Base-by-base conservation (phyloP, 2,797 vertebrate species). In the Gambusia yucatana region DNA sequence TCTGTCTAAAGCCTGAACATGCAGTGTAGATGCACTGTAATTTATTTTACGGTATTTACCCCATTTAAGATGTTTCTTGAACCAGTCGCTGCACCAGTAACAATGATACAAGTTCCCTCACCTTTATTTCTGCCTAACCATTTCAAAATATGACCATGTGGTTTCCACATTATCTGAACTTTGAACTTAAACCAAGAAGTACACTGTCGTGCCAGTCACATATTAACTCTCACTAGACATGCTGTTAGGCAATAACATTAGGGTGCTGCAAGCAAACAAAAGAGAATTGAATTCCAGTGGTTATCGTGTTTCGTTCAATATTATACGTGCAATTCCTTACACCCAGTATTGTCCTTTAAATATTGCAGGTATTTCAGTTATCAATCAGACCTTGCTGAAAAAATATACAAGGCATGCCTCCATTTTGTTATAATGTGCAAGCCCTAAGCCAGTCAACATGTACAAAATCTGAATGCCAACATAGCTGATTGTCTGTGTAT, bases 191-290 rank as follows among this genome's bases (percentile, higher is more conserved):
- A 77, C n/a, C 72, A 20, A 20, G 41, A 82, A 39, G 76, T 36
- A 36, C 59, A 84, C 47, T 25, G 70, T 78, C 39, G 48, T 80
- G 2, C n/a, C 78, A 77, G 93, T 94, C 78, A 93, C 79, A 89
- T 76, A 94, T 95, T 94, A 94, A 95, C 93, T 88, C 78, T 81
- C 71, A 74, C 30, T 79, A 47, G 7, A 77, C 76, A 46, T 50
- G 63, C 47, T 61, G 76, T 90, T 89, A 55, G 72, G 80, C 33
- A 88, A 91, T 44, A 84, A 52, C 43, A 79, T 75, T n/a, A 55
- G 61, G 43, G 39, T 73, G 11, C 67, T 75, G 52, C 30, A 22
- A 44, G 72, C 39, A 76, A 81, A 82, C 7, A 83, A 16, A 59
- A 50, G 48, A 9, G 1, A 20, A 41, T 30, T 73, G 13, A 2